A percentile compares a stretch with the other conserved stretches of the same genome.
Conservation (phyloP, 2,888 invertebrate species). For the Drosophila nigritarsus region DNA sequence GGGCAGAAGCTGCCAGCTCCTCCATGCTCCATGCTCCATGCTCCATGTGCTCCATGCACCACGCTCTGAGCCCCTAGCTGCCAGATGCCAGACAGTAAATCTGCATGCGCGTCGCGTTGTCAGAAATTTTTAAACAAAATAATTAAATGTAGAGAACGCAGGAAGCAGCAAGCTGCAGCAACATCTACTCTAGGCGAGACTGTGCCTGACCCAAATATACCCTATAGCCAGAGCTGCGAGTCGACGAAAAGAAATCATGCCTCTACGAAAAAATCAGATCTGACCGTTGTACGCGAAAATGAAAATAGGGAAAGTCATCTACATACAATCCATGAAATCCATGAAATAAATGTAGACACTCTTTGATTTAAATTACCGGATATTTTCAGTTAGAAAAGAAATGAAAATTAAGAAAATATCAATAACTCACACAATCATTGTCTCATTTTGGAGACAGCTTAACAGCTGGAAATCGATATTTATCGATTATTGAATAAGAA, state of each 20-base stretch:
- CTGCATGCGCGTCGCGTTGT: constrained; percentile 80
- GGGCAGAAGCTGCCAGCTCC: constrained; percentile 52
- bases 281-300: neutral
- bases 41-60: neutral
- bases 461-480: neutral
- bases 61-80: constrained; percentile 8
- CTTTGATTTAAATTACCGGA: neutral
- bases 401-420: neutral
- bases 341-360: neutral
- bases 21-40: constrained; percentile 17
- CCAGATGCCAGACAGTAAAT: constrained; percentile 63
- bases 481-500: neutral
- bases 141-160: constrained; percentile 76
- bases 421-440: neutral
- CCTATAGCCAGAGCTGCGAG: neutral
- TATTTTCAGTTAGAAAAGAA: neutral
- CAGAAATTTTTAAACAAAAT: constrained; percentile 81
- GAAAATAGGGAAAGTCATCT: neutral
- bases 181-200: neutral
- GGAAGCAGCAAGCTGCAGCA: constrained; percentile 45
- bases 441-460: neutral
- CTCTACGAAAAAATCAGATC: neutral
- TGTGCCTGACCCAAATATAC: constrained; percentile 9
- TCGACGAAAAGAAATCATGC: neutral
- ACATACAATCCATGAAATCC: neutral